Percentiles rank a stretch among this genome's conserved stretches.
Evolutionary conservation across 92 coral and sea anemone species (phyloP).

Genomic region (Porites divaricata): DNA sequence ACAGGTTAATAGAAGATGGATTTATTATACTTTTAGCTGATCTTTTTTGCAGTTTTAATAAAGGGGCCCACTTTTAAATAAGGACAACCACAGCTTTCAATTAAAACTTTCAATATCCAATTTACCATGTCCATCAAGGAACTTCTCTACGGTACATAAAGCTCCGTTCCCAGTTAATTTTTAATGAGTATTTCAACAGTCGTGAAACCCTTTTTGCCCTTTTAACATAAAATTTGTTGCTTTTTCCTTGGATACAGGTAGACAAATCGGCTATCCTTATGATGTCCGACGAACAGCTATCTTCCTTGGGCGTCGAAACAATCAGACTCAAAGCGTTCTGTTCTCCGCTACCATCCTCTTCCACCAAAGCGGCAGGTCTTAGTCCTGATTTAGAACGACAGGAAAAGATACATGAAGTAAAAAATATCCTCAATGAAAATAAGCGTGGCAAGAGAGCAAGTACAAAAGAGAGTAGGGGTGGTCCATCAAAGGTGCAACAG

Average conservation of each 20-base stretch:
- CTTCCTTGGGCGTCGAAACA: constrained; percentile 1
- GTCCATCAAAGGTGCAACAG: background rate
- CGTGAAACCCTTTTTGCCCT: too few relatives aligned
- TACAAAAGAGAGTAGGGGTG: background rate
- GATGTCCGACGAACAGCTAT: constrained; percentile 3
- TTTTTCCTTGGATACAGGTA: background rate
- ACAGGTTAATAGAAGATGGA: too few relatives aligned
- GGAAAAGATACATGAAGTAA: background rate
- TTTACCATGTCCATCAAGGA: too few relatives aligned
- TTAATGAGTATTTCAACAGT: too few relatives aligned
- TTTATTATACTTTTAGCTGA: too few relatives aligned
- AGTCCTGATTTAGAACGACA: background rate
- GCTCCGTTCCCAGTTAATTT: too few relatives aligned
- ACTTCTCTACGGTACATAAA: too few relatives aligned
- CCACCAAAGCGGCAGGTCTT: background rate
- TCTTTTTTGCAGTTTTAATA: too few relatives aligned
- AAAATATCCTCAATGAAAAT: background rate
- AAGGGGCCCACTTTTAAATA: too few relatives aligned
- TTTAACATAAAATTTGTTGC: too few relatives aligned
- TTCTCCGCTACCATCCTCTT: background rate
- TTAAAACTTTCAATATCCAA: too few relatives aligned
- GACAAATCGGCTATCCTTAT: background rate
- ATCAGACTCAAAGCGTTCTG: background rate
- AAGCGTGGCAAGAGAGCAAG: background rate
- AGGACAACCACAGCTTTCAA: too few relatives aligned